Base-by-base conservation (phyloP, 2,888 invertebrate genomes). In the Parthenolecanium corni region DNA sequence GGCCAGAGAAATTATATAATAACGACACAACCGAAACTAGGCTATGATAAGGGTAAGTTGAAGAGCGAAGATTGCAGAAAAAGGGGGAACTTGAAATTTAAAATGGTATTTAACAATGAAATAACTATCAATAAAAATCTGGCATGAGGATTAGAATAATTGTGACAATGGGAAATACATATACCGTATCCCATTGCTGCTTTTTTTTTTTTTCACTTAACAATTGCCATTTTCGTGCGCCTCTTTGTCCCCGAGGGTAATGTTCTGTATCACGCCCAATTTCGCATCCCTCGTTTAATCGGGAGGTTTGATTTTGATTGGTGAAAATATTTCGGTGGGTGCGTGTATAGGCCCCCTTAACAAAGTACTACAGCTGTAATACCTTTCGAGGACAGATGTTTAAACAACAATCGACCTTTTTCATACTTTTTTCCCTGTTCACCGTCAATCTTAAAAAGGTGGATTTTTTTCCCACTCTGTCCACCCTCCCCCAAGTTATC, bases 71-170 rank as follows among this genome's bases (percentile, higher is more conserved):
- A 20, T 6, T 49, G 23, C 12, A 49, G 11, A 21, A 14, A 49
- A 14, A 20, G 20, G 21, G 23, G 49, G 49, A 18, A n/a, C n/a
- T 44, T 16, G 46, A 47, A 61, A 61, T 61, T 61, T 49, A 61
- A 61, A 61, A 61, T 61, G 51, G 61, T 61, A 61, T 61, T 61
- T 61, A 61, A 61, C 61, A 61, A 61, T 61, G 61, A 61, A 61
- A 61, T 51, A 61, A 49, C 61, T 49, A 61, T 61, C 61, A 61
- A 61, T 61, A 61, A 61, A 61, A 61, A 61, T 49, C 61, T 61
- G 49, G 61, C 61, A 47, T 47, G 61, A 47, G 61, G 61, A 61
- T 61, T 49, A 58, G 49, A 49, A 58, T 58, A 58, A 47, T 58
- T 47, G 58, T 47, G 36, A 61, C 61, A 61, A 61, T 51, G 40